phyloP scores from a whole-genome alignment of 2,888 invertebrate species.

The Odiellus spinosus region DNA sequence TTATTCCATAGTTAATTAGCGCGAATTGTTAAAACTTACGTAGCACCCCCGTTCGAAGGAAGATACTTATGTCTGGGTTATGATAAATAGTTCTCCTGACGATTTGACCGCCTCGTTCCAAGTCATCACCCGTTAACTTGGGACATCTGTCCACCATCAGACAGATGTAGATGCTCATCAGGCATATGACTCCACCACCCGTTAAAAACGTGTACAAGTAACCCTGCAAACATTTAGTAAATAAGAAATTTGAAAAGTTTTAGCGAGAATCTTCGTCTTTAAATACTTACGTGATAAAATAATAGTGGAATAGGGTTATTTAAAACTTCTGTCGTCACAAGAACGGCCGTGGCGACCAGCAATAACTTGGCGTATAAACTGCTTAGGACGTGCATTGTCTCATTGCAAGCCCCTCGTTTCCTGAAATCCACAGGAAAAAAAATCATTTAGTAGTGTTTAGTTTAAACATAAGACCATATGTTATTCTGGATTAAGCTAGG shows the following conservation, averaged over 20 bases:
- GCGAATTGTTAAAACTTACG: constrained; percentile 27
- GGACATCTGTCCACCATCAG: constrained; percentile 38
- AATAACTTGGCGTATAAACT: constrained; percentile 37
- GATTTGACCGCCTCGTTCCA: constrained; percentile 6
- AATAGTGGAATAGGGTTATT: constrained; percentile 37
- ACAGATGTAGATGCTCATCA: constrained; percentile 40
- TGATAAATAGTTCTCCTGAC: constrained; percentile 4
- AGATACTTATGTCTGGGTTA: constrained; percentile 21
- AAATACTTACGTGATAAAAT: constrained; percentile 30
- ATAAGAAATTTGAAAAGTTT: not conserved
- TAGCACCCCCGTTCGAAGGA: constrained; percentile 37
- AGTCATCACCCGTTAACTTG: constrained; percentile 21
- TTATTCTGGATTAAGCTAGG: no score
- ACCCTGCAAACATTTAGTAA: constrained; percentile 11
- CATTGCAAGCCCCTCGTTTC: constrained; percentile 7
- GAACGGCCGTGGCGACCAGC: constrained; percentile 36
- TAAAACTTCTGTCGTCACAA: constrained; percentile 39
- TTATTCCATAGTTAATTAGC: not conserved
- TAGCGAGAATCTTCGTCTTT: not conserved
- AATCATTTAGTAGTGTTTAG: no score
- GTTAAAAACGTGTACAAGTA: constrained; percentile 39
- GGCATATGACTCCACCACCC: constrained; percentile 38
- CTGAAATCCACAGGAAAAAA: not conserved
- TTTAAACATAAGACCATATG: no score
- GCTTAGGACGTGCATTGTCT: constrained; percentile 11